Evolutionary conservation across 1,140 invertebrate genomes (phyloP).

Genomic region (Belonocnema kinseyi): DNA sequence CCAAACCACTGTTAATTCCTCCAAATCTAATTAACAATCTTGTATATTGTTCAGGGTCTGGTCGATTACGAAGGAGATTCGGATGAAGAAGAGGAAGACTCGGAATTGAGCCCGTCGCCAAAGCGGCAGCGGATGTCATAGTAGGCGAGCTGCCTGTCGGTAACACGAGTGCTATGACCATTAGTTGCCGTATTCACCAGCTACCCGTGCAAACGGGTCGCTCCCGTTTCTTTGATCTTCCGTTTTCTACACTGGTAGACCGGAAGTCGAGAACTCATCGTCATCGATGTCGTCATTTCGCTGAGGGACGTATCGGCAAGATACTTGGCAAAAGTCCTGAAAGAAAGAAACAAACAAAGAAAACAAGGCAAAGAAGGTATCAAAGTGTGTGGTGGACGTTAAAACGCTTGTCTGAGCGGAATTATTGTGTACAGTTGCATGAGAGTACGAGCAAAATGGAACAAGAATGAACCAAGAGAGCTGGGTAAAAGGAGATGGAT

Average conservation of each 20-base stretch:
- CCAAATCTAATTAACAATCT: slow-evolving; percentile 4
- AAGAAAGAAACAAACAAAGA: slow-evolving; percentile 36
- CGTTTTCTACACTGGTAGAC: slow-evolving; percentile 34
- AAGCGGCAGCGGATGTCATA: slow-evolving; percentile 81
- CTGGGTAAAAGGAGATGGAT: slow-evolving; percentile 27
- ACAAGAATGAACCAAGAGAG: slow-evolving; percentile 31
- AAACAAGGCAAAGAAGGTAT: slow-evolving; percentile 2
- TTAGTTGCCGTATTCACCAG: slow-evolving; percentile 44
- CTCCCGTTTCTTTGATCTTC: slow-evolving; percentile 29
- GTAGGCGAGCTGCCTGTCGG: slow-evolving; percentile 69
- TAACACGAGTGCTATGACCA: slow-evolving; percentile 66
- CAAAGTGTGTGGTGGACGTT: slow-evolving; percentile 58
- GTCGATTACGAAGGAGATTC: slow-evolving; percentile 98
- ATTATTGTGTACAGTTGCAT: slow-evolving; percentile 64
- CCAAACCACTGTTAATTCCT: no score
- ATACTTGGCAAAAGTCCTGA: slow-evolving; percentile 37
- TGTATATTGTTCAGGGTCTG: slow-evolving; percentile 82
- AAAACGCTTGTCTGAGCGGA: slow-evolving; percentile 64
- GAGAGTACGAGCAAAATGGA: slow-evolving; percentile 33
- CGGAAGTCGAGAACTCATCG: slow-evolving; percentile 18
- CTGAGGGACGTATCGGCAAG: slow-evolving; percentile 19
- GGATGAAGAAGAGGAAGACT: slow-evolving; percentile 94
- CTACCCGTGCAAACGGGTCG: slow-evolving; percentile 38
- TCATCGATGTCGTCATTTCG: not conserved
- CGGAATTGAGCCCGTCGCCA: slow-evolving; percentile 76